phyloP scores from a whole-genome alignment of 1,140 invertebrate genomes.

The Caenorhabditis inopinata region DNA sequence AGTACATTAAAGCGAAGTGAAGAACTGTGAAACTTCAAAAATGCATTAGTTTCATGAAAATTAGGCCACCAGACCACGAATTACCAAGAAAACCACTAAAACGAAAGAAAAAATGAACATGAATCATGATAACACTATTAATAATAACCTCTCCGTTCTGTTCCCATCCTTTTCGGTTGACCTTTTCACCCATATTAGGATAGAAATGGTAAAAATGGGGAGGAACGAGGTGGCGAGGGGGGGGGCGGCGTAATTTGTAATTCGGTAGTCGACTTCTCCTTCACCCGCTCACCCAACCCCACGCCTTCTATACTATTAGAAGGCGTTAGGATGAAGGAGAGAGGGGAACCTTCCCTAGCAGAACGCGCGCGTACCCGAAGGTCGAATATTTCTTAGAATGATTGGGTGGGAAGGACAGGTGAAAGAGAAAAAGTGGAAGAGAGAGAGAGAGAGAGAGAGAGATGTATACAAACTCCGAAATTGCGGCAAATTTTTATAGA shows the following conservation, averaged over 20 bases:
- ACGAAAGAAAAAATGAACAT: too few species aligned
- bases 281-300: background rate
- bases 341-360: too few species aligned
- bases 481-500: background rate
- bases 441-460: background rate
- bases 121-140: too few species aligned
- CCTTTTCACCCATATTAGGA: background rate
- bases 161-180: background rate
- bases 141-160: background rate
- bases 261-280: background rate
- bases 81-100: too few species aligned
- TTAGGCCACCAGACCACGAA: too few species aligned
- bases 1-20: too few species aligned
- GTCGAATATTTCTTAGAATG: background rate
- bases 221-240: too few species aligned
- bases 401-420: background rate
- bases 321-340: background rate
- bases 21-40: too few species aligned
- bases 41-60: too few species aligned
- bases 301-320: conserved; percentile 24
- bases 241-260: conserved; percentile 7
- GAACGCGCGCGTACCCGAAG: background rate
- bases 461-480: background rate
- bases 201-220: background rate
- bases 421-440: background rate